These are phyloP conservation scores for Cladorhizidae sp. DNA, from an alignment of 37 sponge, comb jelly and placozoan species.

Conservation along the genomic window DNA sequence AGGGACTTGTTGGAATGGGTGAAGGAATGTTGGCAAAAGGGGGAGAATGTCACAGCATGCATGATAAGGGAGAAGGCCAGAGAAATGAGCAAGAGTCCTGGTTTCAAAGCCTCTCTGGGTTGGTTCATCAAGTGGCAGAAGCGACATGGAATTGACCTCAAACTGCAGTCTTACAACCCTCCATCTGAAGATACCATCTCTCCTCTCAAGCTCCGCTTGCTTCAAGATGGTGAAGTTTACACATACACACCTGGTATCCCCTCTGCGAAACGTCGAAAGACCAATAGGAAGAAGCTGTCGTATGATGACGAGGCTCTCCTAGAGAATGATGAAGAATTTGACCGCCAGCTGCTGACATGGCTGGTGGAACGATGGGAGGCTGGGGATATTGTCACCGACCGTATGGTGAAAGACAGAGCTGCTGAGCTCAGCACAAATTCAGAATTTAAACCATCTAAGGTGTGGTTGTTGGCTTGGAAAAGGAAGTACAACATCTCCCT, in stretches of 20 bases:
- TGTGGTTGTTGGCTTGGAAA: conserved; percentile 66
- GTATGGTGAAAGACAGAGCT: conserved; percentile 64
- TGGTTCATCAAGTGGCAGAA: conserved; percentile 86
- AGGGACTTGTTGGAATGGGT: conserved; percentile 66
- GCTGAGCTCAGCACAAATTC: conserved; percentile 60
- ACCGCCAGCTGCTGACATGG: conserved; percentile 71
- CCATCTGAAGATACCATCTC: conserved; percentile 18
- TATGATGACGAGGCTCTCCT: conserved; percentile 38
- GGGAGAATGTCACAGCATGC: conserved; percentile 44
- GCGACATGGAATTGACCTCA: conserved; percentile 63
- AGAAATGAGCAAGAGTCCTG: conserved; percentile 44
- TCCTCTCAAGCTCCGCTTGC: conserved; percentile 67
- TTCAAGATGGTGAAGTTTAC: conserved; percentile 67
- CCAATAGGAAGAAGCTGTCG: conserved; percentile 28
- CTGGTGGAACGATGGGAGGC: conserved; percentile 69
- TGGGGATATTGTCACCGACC: conserved; percentile 58
- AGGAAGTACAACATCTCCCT: conserved; percentile 72
- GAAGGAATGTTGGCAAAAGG: conserved; percentile 62
- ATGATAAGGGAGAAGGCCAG: conserved; percentile 68
- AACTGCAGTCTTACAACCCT: conserved; percentile 60
- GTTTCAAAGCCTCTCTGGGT: conserved; percentile 79
- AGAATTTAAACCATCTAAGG: conserved; percentile 61
- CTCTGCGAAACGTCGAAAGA: conserved; percentile 24
- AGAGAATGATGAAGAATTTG: conserved; percentile 76
- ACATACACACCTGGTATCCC: conserved; percentile 48